phyloP scores from a whole-genome alignment of 2,113 vertebrate species.

The Reinhardtius hippoglossoides region DNA sequence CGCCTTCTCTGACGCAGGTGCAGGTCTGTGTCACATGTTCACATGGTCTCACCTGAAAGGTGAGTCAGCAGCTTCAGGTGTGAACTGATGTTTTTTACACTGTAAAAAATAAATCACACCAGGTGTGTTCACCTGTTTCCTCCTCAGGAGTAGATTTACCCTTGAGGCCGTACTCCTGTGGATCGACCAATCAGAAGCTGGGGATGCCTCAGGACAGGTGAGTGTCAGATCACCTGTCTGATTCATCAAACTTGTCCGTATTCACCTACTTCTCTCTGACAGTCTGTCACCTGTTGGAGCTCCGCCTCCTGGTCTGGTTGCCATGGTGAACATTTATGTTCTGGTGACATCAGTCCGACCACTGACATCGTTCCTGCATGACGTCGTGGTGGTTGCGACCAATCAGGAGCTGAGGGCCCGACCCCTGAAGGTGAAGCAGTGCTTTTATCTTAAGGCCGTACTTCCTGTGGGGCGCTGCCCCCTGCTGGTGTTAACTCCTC shows the following conservation, averaged over 20 bases:
- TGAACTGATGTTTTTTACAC: too few relatives aligned
- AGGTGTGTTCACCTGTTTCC: not conserved
- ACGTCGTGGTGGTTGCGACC: conserved; percentile 83
- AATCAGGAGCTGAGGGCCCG: conserved; percentile 81
- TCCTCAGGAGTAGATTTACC: conserved; percentile 65
- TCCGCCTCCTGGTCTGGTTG: conserved; percentile 78
- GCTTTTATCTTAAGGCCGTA: not conserved
- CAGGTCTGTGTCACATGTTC: conserved; percentile 83
- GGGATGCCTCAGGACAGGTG: conserved; percentile 40
- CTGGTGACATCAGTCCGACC: conserved; percentile 92
- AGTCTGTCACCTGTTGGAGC: conserved; percentile 31
- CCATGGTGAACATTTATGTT: conserved; percentile 89
- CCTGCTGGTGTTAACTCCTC: not conserved
- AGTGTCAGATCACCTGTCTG: not conserved
- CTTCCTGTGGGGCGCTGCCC: not conserved
- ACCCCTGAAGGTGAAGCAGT: conserved; percentile 83
- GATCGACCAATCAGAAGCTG: conserved; percentile 44
- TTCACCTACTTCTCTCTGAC: not conserved
- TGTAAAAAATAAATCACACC: not conserved
- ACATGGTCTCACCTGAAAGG: conserved; percentile 84
- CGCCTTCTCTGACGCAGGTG: conserved; percentile 89
- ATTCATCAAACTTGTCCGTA: not conserved
- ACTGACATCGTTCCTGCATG: conserved; percentile 90
- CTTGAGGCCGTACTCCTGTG: conserved; percentile 82
- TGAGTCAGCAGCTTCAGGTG: conserved; percentile 64